phyloP scores from a whole-genome alignment of 2,888 invertebrate genomes.

The Hyles lineata region DNA sequence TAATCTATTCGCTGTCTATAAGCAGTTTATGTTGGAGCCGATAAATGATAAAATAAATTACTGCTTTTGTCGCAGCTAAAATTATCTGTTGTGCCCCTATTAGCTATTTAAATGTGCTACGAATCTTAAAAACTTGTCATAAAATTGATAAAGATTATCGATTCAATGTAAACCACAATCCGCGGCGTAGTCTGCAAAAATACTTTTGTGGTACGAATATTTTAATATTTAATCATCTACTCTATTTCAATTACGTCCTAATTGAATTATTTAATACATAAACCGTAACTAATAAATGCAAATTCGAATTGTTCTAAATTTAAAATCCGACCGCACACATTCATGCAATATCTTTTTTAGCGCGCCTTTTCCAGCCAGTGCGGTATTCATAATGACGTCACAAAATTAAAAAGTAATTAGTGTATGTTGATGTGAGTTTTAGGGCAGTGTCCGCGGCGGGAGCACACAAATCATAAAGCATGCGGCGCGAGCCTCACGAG shows the following conservation, averaged over 20 bases:
- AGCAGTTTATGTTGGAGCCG: slow-evolving; percentile 11
- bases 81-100: slow-evolving; percentile 8
- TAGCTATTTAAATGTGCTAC: background rate
- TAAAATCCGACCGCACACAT: background rate
- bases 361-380: background rate
- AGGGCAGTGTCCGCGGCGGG: slow-evolving; percentile 40
- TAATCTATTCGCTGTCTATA: slow-evolving; percentile 20
- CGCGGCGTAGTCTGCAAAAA: no score
- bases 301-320: background rate
- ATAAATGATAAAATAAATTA: slow-evolving; percentile 26
- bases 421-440: slow-evolving; percentile 13
- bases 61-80: slow-evolving; percentile 9
- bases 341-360: background rate
- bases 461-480: slow-evolving; percentile 77
- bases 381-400: background rate
- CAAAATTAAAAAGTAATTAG: slow-evolving; percentile 25
- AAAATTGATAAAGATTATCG: no score
- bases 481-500: slow-evolving; percentile 73
- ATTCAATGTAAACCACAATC: no score
- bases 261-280: no score
- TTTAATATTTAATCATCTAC: no score
- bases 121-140: background rate
- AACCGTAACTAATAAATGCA: no score
- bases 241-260: no score
- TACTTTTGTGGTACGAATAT: no score